Percentiles rank a stretch among this genome's conserved stretches.
Evolutionary conservation across 2,113 vertebrate species (phyloP).

Genomic region (Canis aureus): DNA sequence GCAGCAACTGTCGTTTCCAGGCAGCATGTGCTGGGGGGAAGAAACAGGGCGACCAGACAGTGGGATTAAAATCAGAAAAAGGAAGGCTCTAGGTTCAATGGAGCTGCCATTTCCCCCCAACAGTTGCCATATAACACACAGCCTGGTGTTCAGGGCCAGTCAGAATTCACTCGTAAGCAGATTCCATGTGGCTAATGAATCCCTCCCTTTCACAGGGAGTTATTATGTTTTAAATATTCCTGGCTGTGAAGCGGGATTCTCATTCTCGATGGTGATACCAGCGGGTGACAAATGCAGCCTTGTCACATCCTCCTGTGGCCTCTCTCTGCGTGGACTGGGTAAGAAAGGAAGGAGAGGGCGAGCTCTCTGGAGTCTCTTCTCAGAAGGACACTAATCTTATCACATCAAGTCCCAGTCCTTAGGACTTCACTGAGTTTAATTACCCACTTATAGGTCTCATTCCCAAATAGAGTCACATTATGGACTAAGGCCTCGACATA

Average conservation of each 20-base stretch:
- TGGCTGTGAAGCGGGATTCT: neutral
- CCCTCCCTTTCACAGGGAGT: neutral
- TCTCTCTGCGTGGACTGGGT: neutral
- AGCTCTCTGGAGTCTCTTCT: neutral
- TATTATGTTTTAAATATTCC: conserved; percentile 13
- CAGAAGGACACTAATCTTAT: neutral
- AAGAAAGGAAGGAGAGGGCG: neutral
- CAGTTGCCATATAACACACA: neutral
- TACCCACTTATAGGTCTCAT: neutral
- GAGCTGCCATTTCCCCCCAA: neutral
- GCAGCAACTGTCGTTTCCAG: neutral
- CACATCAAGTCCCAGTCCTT: neutral
- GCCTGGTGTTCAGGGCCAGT: neutral
- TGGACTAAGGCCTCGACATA: neutral
- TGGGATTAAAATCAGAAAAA: neutral
- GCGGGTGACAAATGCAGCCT: neutral
- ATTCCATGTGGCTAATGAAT: neutral
- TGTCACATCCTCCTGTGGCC: neutral
- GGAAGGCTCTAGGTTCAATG: neutral
- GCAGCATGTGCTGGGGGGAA: neutral
- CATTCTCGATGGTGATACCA: neutral
- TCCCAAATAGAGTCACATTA: neutral
- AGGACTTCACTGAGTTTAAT: neutral
- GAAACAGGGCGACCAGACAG: neutral
- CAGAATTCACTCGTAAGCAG: conserved; percentile 39